Conservation (phyloP, 2,797 vertebrate genomes). For the Dendrocincla tyrannina region DNA sequence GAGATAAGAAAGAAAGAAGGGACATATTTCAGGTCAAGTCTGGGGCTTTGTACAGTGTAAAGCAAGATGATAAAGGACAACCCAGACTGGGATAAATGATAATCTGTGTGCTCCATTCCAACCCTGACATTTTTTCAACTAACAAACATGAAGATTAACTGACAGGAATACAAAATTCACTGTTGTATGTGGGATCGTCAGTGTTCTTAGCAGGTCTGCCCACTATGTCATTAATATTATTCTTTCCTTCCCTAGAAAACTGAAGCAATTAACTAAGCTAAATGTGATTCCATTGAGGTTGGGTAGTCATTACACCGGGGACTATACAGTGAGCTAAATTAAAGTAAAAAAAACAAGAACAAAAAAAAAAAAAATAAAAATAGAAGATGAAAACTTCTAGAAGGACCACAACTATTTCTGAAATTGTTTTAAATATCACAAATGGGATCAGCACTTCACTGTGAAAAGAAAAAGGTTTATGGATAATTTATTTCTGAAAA, state of each 20-base stretch:
- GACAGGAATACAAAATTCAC: background rate
- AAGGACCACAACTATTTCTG: background rate
- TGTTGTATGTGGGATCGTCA: background rate
- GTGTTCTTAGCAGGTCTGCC: background rate
- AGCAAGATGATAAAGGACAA: background rate
- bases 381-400: background rate
- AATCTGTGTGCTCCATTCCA: background rate
- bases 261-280: background rate
- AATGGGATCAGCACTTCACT: background rate
- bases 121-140: background rate
- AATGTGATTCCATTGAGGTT: background rate
- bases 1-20: background rate
- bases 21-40: background rate
- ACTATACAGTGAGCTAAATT: background rate
- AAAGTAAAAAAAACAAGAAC: background rate
- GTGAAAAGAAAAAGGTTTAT: background rate
- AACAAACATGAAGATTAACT: slow-evolving; percentile 13
- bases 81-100: background rate
- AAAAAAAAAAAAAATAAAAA: background rate
- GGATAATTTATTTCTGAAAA: background rate
- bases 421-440: background rate
- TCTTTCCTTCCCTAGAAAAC: background rate
- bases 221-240: background rate
- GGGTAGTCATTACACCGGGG: background rate
- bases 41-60: background rate